Evolutionary conservation across 1,140 invertebrate genomes (phyloP), one percentile per base, ranked within the genome.

Genomic region (Pseudomyrmex sp.): DNA sequence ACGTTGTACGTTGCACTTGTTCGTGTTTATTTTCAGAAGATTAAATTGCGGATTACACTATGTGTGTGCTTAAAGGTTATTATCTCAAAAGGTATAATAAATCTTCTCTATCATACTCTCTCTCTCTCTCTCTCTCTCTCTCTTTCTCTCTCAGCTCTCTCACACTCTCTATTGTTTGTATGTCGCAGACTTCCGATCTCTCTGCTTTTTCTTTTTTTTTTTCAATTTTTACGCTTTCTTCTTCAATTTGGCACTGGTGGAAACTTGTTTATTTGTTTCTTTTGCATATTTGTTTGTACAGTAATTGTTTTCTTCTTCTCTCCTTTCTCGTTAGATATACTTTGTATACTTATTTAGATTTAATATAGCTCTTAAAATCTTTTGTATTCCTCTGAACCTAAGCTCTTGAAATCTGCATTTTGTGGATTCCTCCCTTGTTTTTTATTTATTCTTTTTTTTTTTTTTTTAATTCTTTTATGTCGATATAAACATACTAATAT

Each of bases 401-500:
- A 92, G 92, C 92, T 93, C 91, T 91, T 92, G 87, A 83, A 86
- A 91, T 91, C 35, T 35, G 35, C 35, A 35, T 35, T 35, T 35
- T 35, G 35, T 35, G 35, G 35, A 35, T 35, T 35, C 35, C 35
- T 35, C 35, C 0, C 5, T 35, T 35, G 35, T 35, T 35, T 35
- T 35, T 35, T 35, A 26, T 26, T 35, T 7, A 7, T 7, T 35
- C 5, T 35, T 35, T 89, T 87, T 85, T 87, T 87, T 85, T 87
- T 89, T 80, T 84, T 85, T 82, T 76, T 68, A 73, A 46, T 86
- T 61, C 66, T 69, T 84, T 92, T 87, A 92, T 88, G 89, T 92
- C 92, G 87, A 93, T 94, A 94, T 94, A 95, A 94, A 94, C 92
- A 92, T 93, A 94, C 93, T 94, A 93, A 92, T 93, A 35, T 93